Evolutionary conservation across 2,797 vertebrate genomes (phyloP).

Genomic region (Malurus leucopterus): DNA sequence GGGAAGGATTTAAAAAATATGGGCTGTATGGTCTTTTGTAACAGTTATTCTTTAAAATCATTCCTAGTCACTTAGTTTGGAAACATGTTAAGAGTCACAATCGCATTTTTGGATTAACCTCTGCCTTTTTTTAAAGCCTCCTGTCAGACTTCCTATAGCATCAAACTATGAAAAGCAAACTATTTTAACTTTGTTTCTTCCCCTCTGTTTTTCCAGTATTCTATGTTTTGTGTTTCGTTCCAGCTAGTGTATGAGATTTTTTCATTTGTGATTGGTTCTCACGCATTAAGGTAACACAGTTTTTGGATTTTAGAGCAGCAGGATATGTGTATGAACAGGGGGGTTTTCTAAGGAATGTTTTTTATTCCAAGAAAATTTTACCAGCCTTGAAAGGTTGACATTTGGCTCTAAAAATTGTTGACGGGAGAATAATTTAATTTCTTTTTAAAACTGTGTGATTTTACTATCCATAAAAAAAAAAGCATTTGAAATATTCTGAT

Average conservation of each 20-base stretch:
- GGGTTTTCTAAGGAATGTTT: neutral
- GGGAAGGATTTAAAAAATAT: neutral
- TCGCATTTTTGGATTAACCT: slow-evolving; percentile 3
- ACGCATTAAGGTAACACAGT: neutral
- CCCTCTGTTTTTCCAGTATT: neutral
- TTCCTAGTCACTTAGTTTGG: neutral
- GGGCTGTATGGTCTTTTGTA: neutral
- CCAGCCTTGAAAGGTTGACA: neutral
- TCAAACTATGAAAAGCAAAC: neutral
- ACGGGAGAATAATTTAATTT: neutral
- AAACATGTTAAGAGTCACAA: neutral
- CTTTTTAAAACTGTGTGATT: neutral
- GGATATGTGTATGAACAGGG: neutral
- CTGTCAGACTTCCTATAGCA: neutral
- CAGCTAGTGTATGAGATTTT: neutral
- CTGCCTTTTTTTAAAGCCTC: neutral
- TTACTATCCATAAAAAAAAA: neutral
- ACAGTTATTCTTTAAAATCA: neutral
- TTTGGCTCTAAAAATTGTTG: neutral
- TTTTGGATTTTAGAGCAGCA: neutral
- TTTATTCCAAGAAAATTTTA: neutral
- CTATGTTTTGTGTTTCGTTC: neutral
- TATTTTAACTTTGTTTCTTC: neutral
- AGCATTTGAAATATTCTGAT: neutral
- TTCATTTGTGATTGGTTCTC: neutral